These are phyloP conservation scores for Parelbella ahira DNA, from an alignment of 2,888 invertebrate species.

Conservation along the genomic window DNA sequence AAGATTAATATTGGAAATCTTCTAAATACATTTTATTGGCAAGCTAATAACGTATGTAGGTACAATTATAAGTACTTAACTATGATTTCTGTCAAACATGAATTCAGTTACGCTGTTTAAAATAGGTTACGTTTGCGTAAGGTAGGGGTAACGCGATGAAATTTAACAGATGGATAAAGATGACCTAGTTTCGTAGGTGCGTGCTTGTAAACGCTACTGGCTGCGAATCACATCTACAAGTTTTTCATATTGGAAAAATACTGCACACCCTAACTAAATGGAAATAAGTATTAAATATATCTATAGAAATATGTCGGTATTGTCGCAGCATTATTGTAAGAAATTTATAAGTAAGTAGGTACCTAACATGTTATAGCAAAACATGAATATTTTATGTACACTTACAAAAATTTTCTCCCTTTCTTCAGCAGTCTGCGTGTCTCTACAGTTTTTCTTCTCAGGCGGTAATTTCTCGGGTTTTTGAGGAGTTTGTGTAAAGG, in stretches of 20 bases:
- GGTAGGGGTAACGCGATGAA: conserved; percentile 1
- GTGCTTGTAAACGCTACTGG: conserved; percentile 8
- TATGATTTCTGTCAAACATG: no score
- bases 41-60: no score
- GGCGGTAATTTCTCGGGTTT: conserved; percentile 73
- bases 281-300: no score
- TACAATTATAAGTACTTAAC: no score
- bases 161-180: conserved; percentile 16
- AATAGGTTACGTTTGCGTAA: neutral
- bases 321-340: no score
- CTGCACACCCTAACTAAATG: no score
- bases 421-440: conserved; percentile 84
- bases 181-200: conserved; percentile 18
- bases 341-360: no score
- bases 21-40: no score
- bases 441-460: conserved; percentile 77
- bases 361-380: neutral
- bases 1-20: no score
- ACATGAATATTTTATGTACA: conserved; percentile 12
- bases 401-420: conserved; percentile 72
- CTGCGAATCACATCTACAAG: conserved; percentile 9
- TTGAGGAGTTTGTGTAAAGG: conserved; percentile 89
- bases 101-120: no score
- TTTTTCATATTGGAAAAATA: no score
- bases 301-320: no score